Evolutionary conservation across 1,140 invertebrate species (phyloP).

Genomic region (Drosophila auraria): DNA sequence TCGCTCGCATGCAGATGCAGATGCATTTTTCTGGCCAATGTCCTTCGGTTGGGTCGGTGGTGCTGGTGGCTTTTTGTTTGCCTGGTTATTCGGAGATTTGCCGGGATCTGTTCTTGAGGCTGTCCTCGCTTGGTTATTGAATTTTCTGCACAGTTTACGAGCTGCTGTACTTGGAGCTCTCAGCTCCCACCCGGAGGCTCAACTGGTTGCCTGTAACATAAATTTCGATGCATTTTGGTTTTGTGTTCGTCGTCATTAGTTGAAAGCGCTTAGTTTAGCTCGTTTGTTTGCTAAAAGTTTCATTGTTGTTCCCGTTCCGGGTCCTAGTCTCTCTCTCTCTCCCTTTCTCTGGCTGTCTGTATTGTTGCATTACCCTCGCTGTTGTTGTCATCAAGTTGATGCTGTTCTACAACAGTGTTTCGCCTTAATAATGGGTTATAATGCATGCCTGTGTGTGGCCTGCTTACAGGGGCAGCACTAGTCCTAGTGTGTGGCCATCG

Average conservation of each 20-base stretch:
- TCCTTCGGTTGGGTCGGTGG: constrained; percentile 9
- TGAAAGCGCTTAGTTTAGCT: constrained; percentile 45
- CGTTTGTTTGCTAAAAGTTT: constrained; percentile 48
- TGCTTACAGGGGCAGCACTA: constrained; percentile 4
- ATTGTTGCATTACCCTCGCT: constrained; percentile 13
- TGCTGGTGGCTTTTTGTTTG: constrained; percentile 4
- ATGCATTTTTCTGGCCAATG: constrained; percentile 15
- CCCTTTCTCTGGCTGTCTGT: background rate
- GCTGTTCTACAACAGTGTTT: constrained; percentile 51
- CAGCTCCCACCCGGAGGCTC: background rate
- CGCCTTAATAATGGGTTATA: constrained; percentile 51
- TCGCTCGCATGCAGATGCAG: background rate
- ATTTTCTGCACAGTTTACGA: constrained; percentile 24
- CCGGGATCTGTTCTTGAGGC: constrained; percentile 22
- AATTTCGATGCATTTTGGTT: constrained; percentile 33
- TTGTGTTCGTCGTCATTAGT: constrained; percentile 44
- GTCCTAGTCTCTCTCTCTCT: background rate
- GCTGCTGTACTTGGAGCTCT: background rate
- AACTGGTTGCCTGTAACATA: constrained; percentile 36
- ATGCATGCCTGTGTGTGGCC: constrained; percentile 50
- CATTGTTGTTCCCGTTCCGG: constrained; percentile 14
- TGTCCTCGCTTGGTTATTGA: constrained; percentile 31
- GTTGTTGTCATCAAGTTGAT: constrained; percentile 46
- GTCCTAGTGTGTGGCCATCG: constrained; percentile 12
- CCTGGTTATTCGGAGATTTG: constrained; percentile 8